Percentiles rank a stretch among this genome's conserved stretches.
Evolutionary conservation across 2,888 invertebrate species (phyloP).

Genomic region (Galerucella calmariensis): DNA sequence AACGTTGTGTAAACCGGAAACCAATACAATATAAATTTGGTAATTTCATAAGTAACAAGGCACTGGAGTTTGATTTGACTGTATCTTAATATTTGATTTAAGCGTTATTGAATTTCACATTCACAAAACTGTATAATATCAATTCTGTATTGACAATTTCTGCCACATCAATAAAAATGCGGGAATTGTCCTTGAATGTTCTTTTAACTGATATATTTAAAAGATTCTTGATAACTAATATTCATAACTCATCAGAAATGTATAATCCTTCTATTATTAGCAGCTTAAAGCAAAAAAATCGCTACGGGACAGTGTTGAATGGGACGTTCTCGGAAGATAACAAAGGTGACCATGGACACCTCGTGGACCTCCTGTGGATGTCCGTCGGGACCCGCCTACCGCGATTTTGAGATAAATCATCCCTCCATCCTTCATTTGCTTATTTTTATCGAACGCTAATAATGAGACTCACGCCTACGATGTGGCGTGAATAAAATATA

Average conservation of each 20-base stretch:
- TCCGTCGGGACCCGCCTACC: slow-evolving; percentile 35
- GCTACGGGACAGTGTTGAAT: slow-evolving; percentile 40
- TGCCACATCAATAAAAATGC: slow-evolving; percentile 7
- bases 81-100: no score
- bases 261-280: slow-evolving; percentile 39
- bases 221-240: slow-evolving; percentile 34
- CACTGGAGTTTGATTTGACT: no score
- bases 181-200: slow-evolving; percentile 20
- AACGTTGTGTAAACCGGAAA: no score
- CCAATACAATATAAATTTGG: no score
- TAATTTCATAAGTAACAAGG: no score
- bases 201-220: slow-evolving; percentile 23
- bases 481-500: slow-evolving; percentile 4
- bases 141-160: neutral
- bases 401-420: slow-evolving; percentile 46
- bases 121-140: neutral
- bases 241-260: slow-evolving; percentile 35
- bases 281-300: slow-evolving; percentile 35
- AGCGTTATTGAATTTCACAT: no score
- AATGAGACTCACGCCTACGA: slow-evolving; percentile 33
- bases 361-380: slow-evolving; percentile 39
- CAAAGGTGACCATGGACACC: slow-evolving; percentile 40
- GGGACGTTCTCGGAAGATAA: slow-evolving; percentile 45
- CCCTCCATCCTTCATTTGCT: slow-evolving; percentile 45
- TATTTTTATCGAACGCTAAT: slow-evolving; percentile 39